These are phyloP conservation scores for Excalfactoria chinensis DNA, from an alignment of 2,113 vertebrate species.

Conservation along the genomic window DNA sequence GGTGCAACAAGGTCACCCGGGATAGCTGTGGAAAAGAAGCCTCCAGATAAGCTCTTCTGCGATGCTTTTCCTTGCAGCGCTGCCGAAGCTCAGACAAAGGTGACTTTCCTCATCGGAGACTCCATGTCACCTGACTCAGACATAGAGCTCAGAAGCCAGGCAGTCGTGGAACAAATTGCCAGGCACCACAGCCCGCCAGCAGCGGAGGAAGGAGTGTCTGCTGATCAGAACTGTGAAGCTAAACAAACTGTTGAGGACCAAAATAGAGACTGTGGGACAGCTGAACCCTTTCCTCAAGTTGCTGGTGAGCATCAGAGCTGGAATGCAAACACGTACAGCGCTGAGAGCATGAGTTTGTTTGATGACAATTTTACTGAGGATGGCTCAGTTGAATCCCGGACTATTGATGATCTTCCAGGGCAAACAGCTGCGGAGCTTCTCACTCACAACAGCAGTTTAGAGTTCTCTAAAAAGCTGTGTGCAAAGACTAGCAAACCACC, in stretches of 20 bases:
- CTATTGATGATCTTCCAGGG: slow-evolving; percentile 85
- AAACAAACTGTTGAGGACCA: slow-evolving; percentile 85
- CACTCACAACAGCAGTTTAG: slow-evolving; percentile 70
- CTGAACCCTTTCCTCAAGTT: slow-evolving; percentile 76
- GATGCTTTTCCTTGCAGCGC: slow-evolving; percentile 63
- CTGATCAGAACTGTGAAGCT: slow-evolving; percentile 73
- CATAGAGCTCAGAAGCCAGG: slow-evolving; percentile 88
- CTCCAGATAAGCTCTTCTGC: slow-evolving; percentile 86
- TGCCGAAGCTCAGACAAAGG: slow-evolving; percentile 84
- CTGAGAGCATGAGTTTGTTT: slow-evolving; percentile 85
- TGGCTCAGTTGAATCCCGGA: slow-evolving; percentile 86
- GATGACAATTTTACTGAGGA: slow-evolving; percentile 90
- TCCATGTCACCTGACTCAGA: slow-evolving; percentile 98
- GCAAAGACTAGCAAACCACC: slow-evolving; percentile 67
- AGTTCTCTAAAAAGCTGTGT: slow-evolving; percentile 74
- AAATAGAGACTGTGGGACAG: slow-evolving; percentile 77
- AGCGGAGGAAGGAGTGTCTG: slow-evolving; percentile 70
- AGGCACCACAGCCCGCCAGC: slow-evolving; percentile 84
- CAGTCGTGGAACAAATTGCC: slow-evolving; percentile 84
- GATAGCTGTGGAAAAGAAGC: slow-evolving; percentile 87
- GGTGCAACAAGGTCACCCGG: slow-evolving; percentile 69
- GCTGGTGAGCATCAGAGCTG: slow-evolving; percentile 81
- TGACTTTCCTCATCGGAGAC: slow-evolving; percentile 96
- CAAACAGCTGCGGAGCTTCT: slow-evolving; percentile 71
- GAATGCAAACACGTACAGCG: slow-evolving; percentile 77